Evolutionary conservation across 2,797 vertebrate species (phyloP).

Genomic region (Myotis daubentonii): DNA sequence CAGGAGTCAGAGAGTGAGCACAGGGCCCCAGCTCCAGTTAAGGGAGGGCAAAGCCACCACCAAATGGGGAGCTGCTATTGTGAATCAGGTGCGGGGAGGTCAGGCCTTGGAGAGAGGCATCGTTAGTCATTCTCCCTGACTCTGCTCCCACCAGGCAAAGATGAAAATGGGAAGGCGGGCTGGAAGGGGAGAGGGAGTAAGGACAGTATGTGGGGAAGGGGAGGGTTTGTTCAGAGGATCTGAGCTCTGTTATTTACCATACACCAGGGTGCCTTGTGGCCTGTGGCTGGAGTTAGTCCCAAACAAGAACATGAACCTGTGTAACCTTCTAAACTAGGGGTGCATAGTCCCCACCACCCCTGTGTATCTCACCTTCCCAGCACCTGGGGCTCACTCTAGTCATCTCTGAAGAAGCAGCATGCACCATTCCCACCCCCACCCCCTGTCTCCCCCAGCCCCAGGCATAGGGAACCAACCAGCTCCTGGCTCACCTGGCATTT

Average conservation of each 20-base stretch:
- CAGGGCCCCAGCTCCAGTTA: not conserved
- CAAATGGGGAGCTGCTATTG: not conserved
- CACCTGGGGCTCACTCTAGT: not conserved
- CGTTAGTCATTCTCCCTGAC: not conserved
- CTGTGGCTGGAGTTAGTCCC: not conserved
- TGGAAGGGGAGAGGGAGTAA: not conserved
- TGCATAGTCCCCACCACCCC: rapidly evolving
- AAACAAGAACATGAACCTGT: rapidly evolving
- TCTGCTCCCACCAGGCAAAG: not conserved
- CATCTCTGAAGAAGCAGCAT: too few species aligned
- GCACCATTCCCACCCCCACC: too few species aligned
- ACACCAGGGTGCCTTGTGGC: not conserved
- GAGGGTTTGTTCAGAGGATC: not conserved
- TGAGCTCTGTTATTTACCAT: not conserved
- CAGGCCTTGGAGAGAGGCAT: too few species aligned
- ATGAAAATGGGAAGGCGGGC: not conserved
- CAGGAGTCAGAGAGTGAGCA: not conserved
- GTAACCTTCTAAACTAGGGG: not conserved
- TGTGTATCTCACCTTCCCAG: not conserved
- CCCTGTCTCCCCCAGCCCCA: rapidly evolving
- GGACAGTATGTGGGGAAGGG: too few species aligned
- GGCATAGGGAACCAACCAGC: not conserved
- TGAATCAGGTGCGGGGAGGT: not conserved
- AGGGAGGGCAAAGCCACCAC: not conserved
- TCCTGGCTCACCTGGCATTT: not conserved